Percentiles rank a stretch among this genome's conserved stretches.
These are phyloP conservation scores for Leptopilina syphax DNA, from an alignment of 2,888 invertebrate species.

Conservation along the genomic window DNA sequence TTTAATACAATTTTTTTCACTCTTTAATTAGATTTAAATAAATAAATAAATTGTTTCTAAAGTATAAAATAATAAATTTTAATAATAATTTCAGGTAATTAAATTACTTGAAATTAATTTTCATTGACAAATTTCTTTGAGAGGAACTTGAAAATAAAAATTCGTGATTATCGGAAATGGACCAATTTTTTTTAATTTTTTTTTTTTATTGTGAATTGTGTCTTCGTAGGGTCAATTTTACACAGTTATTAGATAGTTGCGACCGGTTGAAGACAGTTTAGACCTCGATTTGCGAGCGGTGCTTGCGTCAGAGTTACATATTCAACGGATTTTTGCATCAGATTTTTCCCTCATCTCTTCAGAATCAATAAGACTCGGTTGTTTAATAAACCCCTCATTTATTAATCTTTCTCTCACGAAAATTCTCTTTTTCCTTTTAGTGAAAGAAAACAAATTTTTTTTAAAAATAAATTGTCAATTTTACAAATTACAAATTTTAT, in stretches of 20 bases:
- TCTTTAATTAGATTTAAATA: too few relatives aligned
- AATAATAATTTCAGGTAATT: too few relatives aligned
- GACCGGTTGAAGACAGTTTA: slow-evolving; percentile 66
- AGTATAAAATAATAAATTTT: too few relatives aligned
- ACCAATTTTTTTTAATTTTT: background rate
- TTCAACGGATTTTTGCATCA: slow-evolving; percentile 13
- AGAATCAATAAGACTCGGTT: background rate
- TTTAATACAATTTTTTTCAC: too few relatives aligned
- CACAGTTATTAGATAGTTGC: slow-evolving; percentile 65
- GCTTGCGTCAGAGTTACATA: slow-evolving; percentile 31
- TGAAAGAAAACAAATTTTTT: too few relatives aligned
- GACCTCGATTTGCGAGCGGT: slow-evolving; percentile 44
- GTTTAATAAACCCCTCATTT: background rate
- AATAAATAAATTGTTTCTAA: too few relatives aligned
- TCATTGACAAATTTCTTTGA: background rate
- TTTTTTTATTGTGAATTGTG: slow-evolving; percentile 14
- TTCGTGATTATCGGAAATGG: background rate
- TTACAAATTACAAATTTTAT: too few relatives aligned
- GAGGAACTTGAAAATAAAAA: background rate
- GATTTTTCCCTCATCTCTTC: background rate
- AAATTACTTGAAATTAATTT: too few relatives aligned
- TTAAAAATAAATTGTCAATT: too few relatives aligned
- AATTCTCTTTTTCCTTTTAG: background rate
- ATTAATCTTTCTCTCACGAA: background rate
- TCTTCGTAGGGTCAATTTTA: slow-evolving; percentile 63